Conservation (phyloP, 2,888 invertebrate species). For the Furcula furcula region DNA sequence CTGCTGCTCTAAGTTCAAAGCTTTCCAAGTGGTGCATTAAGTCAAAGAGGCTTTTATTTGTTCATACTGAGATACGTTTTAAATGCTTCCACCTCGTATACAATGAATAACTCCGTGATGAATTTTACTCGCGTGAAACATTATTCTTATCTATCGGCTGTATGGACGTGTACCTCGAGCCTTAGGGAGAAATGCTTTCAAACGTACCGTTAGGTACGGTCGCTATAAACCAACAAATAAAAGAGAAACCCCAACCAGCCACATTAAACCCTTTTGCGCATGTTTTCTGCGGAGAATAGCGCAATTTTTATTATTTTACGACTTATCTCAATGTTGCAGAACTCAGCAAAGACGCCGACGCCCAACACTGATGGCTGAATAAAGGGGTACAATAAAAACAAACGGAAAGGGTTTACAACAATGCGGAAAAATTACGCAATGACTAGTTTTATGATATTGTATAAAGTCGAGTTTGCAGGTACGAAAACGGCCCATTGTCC, state of each 20-base stretch:
- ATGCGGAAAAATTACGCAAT: slow-evolving; percentile 80
- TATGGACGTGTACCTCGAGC: slow-evolving; percentile 27
- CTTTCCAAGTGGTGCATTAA: background rate
- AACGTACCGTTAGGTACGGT: slow-evolving; percentile 71
- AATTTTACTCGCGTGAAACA: slow-evolving; percentile 45
- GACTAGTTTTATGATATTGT: slow-evolving; percentile 57
- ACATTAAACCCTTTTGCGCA: slow-evolving; percentile 72
- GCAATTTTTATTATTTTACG: slow-evolving; percentile 77
- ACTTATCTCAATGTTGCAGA: slow-evolving; percentile 64
- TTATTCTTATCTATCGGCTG: slow-evolving; percentile 52
- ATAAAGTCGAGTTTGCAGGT: slow-evolving; percentile 72
- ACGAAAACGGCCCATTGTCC: slow-evolving; percentile 57
- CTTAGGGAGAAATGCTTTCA: slow-evolving; percentile 53
- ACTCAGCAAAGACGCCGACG: slow-evolving; percentile 70
- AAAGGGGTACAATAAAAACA: slow-evolving; percentile 75
- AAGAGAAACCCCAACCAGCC: slow-evolving; percentile 60
- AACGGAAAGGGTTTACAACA: slow-evolving; percentile 79
- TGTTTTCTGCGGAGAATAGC: slow-evolving; percentile 74
- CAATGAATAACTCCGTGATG: slow-evolving; percentile 34
- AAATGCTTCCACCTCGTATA: slow-evolving; percentile 30
- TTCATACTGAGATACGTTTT: slow-evolving; percentile 29
- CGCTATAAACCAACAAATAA: slow-evolving; percentile 49
- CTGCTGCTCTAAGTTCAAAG: background rate
- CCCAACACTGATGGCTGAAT: slow-evolving; percentile 42
- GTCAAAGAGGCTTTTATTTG: slow-evolving; percentile 21